Percentiles rank a stretch among this genome's conserved stretches.
Evolutionary conservation across 1,140 invertebrate genomes (phyloP).

Genomic region (Sycophila sp.): DNA sequence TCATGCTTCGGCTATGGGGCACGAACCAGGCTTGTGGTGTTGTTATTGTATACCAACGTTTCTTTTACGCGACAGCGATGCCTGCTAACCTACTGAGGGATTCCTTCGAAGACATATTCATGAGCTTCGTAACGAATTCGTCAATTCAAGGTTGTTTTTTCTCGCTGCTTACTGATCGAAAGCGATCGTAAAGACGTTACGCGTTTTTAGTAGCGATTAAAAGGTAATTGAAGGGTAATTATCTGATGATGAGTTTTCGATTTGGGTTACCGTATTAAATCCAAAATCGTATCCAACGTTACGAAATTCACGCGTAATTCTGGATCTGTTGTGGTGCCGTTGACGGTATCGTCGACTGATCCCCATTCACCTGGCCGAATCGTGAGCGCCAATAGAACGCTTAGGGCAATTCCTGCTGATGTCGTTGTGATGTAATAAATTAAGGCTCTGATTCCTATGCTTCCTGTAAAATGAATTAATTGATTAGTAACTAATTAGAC

Average conservation of each 20-base stretch:
- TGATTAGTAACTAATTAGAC: too few relatives aligned
- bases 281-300: slow-evolving; percentile 91
- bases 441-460: slow-evolving; percentile 81
- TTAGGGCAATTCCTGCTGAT: slow-evolving; percentile 84
- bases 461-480: slow-evolving; percentile 45
- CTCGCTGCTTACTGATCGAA: too few relatives aligned
- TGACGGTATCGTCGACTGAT: not conserved
- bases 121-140: too few relatives aligned
- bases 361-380: slow-evolving; percentile 80
- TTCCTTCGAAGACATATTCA: too few relatives aligned
- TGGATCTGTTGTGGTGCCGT: not conserved
- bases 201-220: too few relatives aligned
- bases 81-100: too few relatives aligned
- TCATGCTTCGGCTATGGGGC: not conserved
- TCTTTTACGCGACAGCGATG: too few relatives aligned
- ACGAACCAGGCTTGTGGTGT: not conserved
- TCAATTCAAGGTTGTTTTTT: too few relatives aligned
- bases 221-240: too few relatives aligned
- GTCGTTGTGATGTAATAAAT: slow-evolving; percentile 93
- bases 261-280: slow-evolving; percentile 89
- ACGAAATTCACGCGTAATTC: slow-evolving; percentile 73
- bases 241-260: too few relatives aligned
- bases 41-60: too few relatives aligned
- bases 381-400: slow-evolving; percentile 85
- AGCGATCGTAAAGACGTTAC: too few relatives aligned